Conservation (phyloP, 2,888 invertebrate genomes). For the Notodonta ziczac region DNA sequence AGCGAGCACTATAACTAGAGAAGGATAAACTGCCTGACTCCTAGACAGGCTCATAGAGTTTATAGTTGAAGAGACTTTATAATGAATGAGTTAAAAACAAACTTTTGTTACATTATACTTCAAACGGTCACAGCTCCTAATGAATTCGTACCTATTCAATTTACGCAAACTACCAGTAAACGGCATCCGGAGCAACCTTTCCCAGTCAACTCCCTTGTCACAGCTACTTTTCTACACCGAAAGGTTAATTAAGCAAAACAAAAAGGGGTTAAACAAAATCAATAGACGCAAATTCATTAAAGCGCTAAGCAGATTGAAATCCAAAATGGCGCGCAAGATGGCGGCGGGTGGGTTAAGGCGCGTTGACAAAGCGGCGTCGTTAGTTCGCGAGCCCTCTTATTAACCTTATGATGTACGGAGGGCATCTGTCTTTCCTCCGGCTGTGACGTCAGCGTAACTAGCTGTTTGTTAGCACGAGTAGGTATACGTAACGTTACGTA, state of each 20-base stretch:
- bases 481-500: background rate
- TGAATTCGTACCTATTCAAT: constrained; percentile 22
- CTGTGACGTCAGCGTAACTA: constrained; percentile 48
- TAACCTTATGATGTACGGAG: constrained; percentile 85
- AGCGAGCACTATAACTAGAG: too few relatives aligned
- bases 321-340: constrained; percentile 81
- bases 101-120: constrained; percentile 12
- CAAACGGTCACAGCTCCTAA: background rate
- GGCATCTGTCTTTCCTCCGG: constrained; percentile 72
- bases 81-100: constrained; percentile 5
- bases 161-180: constrained; percentile 25
- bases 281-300: constrained; percentile 84
- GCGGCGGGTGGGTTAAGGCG: constrained; percentile 76
- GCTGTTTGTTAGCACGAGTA: background rate
- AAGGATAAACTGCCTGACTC: too few relatives aligned
- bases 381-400: constrained; percentile 84
- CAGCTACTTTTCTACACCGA: constrained; percentile 68
- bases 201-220: constrained; percentile 51
- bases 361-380: constrained; percentile 84
- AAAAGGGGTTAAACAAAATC: constrained; percentile 84
- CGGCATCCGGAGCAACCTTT: constrained; percentile 49
- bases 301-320: constrained; percentile 83
- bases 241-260: constrained; percentile 85
- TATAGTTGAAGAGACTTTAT: too few relatives aligned
- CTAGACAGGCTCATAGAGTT: too few relatives aligned